Evolutionary conservation across 2,113 vertebrate genomes (phyloP).

Genomic region (Orientallactaga bullata): DNA sequence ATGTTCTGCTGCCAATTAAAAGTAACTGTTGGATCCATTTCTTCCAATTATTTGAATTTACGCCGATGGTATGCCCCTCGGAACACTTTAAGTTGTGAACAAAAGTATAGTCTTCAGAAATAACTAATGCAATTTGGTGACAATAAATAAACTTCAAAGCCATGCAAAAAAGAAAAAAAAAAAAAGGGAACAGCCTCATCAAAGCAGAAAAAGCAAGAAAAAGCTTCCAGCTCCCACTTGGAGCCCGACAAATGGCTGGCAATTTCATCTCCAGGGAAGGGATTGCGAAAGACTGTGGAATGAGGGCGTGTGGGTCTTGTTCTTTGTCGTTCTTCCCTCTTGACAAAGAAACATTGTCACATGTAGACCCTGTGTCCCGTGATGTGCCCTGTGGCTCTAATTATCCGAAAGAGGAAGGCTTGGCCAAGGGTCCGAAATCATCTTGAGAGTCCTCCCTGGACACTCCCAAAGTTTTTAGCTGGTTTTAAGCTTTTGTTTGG

Average conservation of each 20-base stretch:
- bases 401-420: neutral
- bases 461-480: neutral
- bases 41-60: constrained; percentile 38
- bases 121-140: constrained; percentile 47
- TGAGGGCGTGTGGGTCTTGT: neutral
- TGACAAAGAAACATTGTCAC: constrained; percentile 2
- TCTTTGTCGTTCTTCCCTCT: neutral
- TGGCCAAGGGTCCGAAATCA: neutral
- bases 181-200: constrained; percentile 47
- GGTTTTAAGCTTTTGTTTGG: neutral
- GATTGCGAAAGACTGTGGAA: constrained; percentile 37
- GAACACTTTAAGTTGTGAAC: constrained; percentile 24
- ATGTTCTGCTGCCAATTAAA: constrained; percentile 39
- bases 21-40: neutral
- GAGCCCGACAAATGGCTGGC: neutral
- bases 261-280: neutral
- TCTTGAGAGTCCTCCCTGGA: neutral
- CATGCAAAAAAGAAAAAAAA: neutral
- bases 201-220: constrained; percentile 48
- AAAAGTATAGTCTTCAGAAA: constrained; percentile 63
- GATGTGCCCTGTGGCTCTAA: neutral
- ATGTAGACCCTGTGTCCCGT: neutral
- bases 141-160: constrained; percentile 63
- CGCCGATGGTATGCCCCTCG: neutral
- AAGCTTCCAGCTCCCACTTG: neutral